These are phyloP conservation scores for Conomelus anceps DNA, from an alignment of 2,888 invertebrate genomes.

Conservation along the genomic window DNA sequence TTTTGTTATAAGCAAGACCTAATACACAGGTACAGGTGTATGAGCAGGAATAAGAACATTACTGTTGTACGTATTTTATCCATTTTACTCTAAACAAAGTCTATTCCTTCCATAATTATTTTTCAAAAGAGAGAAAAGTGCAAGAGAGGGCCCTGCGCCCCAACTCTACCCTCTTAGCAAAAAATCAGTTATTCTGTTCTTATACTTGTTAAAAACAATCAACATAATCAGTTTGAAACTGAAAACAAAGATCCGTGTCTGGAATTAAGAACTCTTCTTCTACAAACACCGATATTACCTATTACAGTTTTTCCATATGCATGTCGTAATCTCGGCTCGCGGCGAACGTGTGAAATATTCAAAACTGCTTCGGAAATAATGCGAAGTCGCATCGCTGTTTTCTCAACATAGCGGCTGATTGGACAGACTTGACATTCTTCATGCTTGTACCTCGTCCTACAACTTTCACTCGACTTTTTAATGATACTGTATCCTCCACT, in stretches of 20 bases:
- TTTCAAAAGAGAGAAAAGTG: too few relatives aligned
- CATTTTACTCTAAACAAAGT: too few relatives aligned
- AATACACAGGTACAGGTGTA: too few relatives aligned
- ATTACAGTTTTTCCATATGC: not conserved
- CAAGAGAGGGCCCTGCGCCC: too few relatives aligned
- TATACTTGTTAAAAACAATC: not conserved
- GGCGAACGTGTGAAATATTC: not conserved
- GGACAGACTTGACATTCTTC: not conserved
- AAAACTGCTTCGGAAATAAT: not conserved
- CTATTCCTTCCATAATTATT: too few relatives aligned
- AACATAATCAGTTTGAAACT: not conserved
- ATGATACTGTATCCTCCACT: not conserved
- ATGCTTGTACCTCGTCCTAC: not conserved
- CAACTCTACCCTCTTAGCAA: too few relatives aligned
- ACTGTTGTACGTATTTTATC: too few relatives aligned
- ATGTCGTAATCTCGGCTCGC: not conserved
- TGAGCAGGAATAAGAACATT: too few relatives aligned
- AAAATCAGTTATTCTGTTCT: too few relatives aligned
- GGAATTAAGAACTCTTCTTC: not conserved
- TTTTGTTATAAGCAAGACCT: too few relatives aligned
- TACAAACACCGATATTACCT: not conserved
- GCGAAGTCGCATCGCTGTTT: not conserved
- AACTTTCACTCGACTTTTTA: not conserved
- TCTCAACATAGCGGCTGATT: not conserved
- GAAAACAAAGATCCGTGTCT: not conserved